Conservation (phyloP, 37 sponge, comb jelly and placozoan genomes). For the Spongia lamella region DNA sequence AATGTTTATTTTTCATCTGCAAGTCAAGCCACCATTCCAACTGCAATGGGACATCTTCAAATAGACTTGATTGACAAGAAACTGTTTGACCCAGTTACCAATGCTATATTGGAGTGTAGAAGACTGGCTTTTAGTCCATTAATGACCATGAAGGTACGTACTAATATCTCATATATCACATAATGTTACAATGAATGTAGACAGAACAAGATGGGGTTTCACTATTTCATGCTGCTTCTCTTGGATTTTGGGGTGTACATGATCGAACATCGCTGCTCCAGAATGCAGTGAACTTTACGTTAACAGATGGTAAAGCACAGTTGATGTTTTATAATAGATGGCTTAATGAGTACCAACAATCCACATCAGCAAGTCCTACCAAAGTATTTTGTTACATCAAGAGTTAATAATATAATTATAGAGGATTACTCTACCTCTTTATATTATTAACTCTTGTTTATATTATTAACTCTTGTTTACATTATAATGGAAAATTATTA, state of each 20-base stretch:
- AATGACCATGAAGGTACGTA: constrained; percentile 67
- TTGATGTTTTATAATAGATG: constrained; percentile 46
- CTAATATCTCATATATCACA: too few species aligned
- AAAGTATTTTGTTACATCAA: too few species aligned
- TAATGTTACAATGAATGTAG: constrained; percentile 1
- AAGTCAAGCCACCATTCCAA: too few species aligned
- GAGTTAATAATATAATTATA: too few species aligned
- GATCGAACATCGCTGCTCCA: constrained; percentile 52
- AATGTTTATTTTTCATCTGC: too few species aligned
- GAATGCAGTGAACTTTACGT: constrained; percentile 41
- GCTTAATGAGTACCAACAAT: constrained; percentile 15
- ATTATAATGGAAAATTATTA: too few species aligned
- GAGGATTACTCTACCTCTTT: too few species aligned
- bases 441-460: too few species aligned
- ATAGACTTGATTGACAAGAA: constrained; percentile 10
- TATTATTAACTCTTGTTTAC: too few species aligned
- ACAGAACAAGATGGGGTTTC: constrained; percentile 51
- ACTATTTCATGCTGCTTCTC: constrained; percentile 66
- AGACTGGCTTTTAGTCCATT: constrained; percentile 58
- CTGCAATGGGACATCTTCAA: constrained; percentile 1
- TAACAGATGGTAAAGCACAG: constrained; percentile 57
- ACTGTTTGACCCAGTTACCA: constrained; percentile 1
- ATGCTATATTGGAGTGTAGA: constrained; percentile 26
- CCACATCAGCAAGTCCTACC: too few species aligned
- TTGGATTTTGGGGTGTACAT: constrained; percentile 73